phyloP scores from a whole-genome alignment of 2,113 vertebrate genomes.

The Siphamia tubifer region DNA sequence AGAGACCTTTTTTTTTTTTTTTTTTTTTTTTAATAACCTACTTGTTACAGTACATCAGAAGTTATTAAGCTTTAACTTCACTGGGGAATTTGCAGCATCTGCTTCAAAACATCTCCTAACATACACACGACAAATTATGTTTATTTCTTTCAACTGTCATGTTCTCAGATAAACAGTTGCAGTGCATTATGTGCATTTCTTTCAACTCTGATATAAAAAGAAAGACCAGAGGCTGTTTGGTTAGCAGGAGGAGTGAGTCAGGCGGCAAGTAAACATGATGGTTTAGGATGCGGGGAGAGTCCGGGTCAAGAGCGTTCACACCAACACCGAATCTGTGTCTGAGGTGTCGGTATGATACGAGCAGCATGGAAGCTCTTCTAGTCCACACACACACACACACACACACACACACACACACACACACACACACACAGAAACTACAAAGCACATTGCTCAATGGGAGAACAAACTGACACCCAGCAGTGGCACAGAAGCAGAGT shows the following conservation, averaged over 20 bases:
- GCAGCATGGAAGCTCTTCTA: background rate
- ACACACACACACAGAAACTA: background rate
- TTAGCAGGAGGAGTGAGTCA: slow-evolving; percentile 19
- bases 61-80: slow-evolving; percentile 4
- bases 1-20: too few relatives aligned
- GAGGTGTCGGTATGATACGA: background rate
- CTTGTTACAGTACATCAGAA: slow-evolving; percentile 7
- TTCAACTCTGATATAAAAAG: slow-evolving; percentile 39
- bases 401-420: too few relatives aligned
- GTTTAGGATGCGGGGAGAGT: background rate
- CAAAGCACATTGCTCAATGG: slow-evolving; percentile 12
- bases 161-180: too few relatives aligned
- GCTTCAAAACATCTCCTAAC: background rate
- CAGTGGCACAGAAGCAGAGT: slow-evolving; percentile 1
- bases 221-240: slow-evolving; percentile 15
- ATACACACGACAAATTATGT: slow-evolving; percentile 2
- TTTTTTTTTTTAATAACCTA: slow-evolving; percentile 3
- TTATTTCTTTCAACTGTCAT: slow-evolving; percentile 42
- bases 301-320: background rate
- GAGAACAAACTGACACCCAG: slow-evolving; percentile 20
- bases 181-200: slow-evolving; percentile 36
- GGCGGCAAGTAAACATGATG: background rate
- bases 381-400: background rate
- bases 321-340: background rate
- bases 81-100: background rate